phyloP scores from a whole-genome alignment of 2,113 vertebrate genomes.

The Riparia riparia region DNA sequence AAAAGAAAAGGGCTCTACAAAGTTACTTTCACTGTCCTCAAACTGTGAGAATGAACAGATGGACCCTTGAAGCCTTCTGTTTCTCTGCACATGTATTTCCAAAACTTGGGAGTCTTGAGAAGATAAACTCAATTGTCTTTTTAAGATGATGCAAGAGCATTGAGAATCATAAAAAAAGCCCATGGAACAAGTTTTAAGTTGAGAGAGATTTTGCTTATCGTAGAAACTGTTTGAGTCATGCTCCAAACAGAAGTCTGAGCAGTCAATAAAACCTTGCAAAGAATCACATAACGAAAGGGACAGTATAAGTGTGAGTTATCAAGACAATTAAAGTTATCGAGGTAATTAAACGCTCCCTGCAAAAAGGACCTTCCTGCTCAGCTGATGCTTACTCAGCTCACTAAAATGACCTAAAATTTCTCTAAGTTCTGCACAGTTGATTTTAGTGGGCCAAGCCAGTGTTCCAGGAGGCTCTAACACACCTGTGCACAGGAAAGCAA shows the following conservation, averaged over 20 bases:
- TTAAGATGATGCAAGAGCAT: background rate
- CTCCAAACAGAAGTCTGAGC: background rate
- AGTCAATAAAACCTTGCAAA: background rate
- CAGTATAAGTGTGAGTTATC: fast-evolving
- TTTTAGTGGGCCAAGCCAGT: background rate
- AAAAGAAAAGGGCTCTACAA: background rate
- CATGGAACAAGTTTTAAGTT: background rate
- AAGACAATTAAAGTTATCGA: background rate
- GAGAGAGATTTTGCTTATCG: background rate
- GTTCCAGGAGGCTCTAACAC: background rate
- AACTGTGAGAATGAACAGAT: background rate
- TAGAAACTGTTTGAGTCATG: background rate
- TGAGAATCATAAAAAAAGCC: background rate
- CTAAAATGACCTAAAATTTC: background rate
- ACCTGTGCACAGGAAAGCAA: background rate
- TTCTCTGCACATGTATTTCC: background rate
- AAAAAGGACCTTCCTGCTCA: background rate
- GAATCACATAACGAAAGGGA: background rate
- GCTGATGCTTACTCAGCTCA: background rate
- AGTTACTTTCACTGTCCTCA: background rate
- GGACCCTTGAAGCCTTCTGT: background rate
- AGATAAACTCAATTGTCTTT: background rate
- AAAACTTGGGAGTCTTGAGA: background rate
- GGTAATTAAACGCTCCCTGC: background rate
- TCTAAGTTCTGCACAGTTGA: fast-evolving